Base-by-base conservation (phyloP, 2,113 vertebrate species). In the Poeciliopsis turrubarensis region DNA sequence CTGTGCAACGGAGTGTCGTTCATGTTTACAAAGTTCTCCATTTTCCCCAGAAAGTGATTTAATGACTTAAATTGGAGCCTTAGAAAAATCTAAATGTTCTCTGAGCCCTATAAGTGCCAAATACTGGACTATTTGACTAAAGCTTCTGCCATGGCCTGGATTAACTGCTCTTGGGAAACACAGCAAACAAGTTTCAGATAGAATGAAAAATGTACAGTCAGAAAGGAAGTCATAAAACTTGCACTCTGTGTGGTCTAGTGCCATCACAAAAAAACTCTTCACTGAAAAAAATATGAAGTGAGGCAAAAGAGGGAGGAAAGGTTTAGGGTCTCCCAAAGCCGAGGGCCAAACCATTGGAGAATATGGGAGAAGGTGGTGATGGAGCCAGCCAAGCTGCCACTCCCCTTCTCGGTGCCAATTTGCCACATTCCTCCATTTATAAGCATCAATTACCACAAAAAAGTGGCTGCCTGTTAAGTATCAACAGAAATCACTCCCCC, bases 361-460 rank as follows among this genome's bases (percentile, higher is more conserved):
- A 83, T 78, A 91, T 74, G 86, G 71, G 71, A 80, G 80, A 89
- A 67, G 81, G 76, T 84, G 81, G 78, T 77, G 87, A 91, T 86
- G 80, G 85, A 86, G 85, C 86, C 83, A 80, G 77, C 54, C 75
- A 54, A 83, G 78, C 86, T 92, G 86, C 82, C 80, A 75, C 87
- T 86, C 85, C 80, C 63, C 79, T 74, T 63, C 86, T 92, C 81
- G 75, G 90, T 94, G 91, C 94, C 94, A 94, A 91, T 94, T 93
- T 86, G 84, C 93, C 87, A 94, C 94, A 94, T 95, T 96, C 95
- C 95, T 96, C 85, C 88, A 94, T 80, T 94, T 94, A 91, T 91
- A 92, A 92, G 87, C 90, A 94, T 95, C 92, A 94, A 92, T 91
- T 94, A 95, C 92, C 89, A 92, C 77, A 87, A 94, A 83, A 93